Percentiles rank a stretch among this genome's conserved stretches.
Conservation (phyloP, 2,797 vertebrate species). For the Somateria mollissima region DNA sequence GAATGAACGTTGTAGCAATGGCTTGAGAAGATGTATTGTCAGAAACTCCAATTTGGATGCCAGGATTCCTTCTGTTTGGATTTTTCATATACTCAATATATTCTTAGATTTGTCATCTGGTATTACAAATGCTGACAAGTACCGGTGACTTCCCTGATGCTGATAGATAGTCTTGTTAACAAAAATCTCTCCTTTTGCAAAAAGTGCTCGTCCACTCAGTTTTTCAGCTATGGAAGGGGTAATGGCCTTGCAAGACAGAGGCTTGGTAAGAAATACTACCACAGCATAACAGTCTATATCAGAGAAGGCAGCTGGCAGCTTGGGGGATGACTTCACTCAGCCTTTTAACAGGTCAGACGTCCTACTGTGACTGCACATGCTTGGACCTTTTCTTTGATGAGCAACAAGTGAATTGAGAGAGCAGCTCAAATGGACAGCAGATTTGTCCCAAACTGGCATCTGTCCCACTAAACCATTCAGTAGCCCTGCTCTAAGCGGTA, state of each 20-base stretch:
- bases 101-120: not conserved
- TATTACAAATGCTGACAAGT: not conserved
- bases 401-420: not conserved
- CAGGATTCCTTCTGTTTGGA: not conserved
- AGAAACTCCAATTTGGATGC: not conserved
- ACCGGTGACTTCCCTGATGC: not conserved
- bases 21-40: not conserved
- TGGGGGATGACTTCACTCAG: not conserved
- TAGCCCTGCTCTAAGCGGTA: not conserved
- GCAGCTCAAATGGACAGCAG: conserved; percentile 8
- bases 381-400: not conserved
- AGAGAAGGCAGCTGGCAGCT: not conserved
- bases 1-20: not conserved
- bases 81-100: not conserved
- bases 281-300: not conserved
- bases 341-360: not conserved
- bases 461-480: not conserved
- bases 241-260: not conserved
- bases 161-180: not conserved
- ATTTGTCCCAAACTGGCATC: not conserved
- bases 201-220: not conserved
- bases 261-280: not conserved
- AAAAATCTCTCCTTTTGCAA: not conserved
- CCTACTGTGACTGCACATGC: not conserved
- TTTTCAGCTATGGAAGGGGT: not conserved